Percentiles rank a stretch among this genome's conserved stretches.
Conservation (phyloP, 2,888 invertebrate species). For the Tipula confusa region DNA sequence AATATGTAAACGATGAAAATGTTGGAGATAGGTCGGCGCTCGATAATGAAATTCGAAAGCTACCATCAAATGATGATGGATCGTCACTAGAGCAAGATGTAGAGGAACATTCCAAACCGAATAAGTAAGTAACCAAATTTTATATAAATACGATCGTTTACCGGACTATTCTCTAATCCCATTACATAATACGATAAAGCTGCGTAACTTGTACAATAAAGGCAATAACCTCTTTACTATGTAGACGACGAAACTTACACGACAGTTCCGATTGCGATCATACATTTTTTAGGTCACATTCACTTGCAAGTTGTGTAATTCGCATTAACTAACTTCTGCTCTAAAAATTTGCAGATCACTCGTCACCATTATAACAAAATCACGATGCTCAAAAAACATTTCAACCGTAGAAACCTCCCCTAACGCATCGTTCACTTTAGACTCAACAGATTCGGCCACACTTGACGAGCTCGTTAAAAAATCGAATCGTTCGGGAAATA, state of each 20-base stretch:
- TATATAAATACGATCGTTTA: not conserved
- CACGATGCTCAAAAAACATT: not conserved
- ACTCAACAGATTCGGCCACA: not conserved
- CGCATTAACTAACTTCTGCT: not conserved
- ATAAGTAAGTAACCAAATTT: not conserved
- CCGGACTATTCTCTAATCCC: not conserved
- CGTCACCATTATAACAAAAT: not conserved
- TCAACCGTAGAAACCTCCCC: not conserved
- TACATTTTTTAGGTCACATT: not conserved
- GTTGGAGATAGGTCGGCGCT: not conserved
- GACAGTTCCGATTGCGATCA: too few relatives aligned
- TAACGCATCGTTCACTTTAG: not conserved
- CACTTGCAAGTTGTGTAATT: not conserved
- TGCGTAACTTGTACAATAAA: too few relatives aligned
- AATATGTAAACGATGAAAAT: not conserved
- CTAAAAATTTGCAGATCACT: conserved; percentile 5
- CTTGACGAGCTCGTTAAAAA: not conserved
- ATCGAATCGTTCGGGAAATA: not conserved
- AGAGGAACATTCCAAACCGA: not conserved
- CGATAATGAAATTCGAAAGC: not conserved
- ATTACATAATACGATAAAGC: too few relatives aligned
- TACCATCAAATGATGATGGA: not conserved
- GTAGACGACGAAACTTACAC: too few relatives aligned
- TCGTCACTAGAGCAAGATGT: not conserved
- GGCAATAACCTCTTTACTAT: too few relatives aligned